Evolutionary conservation across 1,140 invertebrate genomes (phyloP).

Genomic region (Melitaea cinxia): DNA sequence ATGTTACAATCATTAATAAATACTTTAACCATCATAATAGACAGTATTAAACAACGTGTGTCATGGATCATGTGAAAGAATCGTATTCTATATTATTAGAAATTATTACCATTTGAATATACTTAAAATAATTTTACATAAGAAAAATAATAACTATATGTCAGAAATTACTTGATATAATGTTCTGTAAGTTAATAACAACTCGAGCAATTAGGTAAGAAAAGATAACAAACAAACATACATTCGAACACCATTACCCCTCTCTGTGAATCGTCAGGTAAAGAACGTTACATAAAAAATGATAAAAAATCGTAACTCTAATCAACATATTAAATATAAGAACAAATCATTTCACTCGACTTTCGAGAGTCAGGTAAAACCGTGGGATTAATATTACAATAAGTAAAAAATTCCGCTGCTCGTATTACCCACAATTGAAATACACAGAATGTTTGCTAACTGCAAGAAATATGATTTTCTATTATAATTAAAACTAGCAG

Average conservation of each 20-base stretch:
- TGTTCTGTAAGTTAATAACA: too few species aligned
- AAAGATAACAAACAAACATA: too few species aligned
- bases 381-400: conserved; percentile 62
- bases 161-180: too few species aligned
- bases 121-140: too few species aligned
- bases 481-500: background rate
- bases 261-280: background rate
- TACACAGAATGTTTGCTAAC: background rate
- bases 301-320: background rate
- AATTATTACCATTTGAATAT: too few species aligned
- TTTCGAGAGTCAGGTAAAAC: conserved; percentile 66
- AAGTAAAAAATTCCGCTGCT: conserved; percentile 20
- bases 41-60: too few species aligned
- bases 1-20: background rate
- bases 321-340: conserved; percentile 19
- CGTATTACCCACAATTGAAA: conserved; percentile 14
- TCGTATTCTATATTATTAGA: too few species aligned
- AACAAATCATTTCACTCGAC: conserved; percentile 51
- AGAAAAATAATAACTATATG: too few species aligned
- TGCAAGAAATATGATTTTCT: background rate
- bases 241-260: background rate
- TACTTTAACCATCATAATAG: too few species aligned
- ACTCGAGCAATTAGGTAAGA: too few species aligned
- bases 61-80: too few species aligned
- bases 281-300: background rate